A percentile compares a stretch with the other conserved stretches of the same genome.
Evolutionary conservation across 2,113 vertebrate species (phyloP).

Genomic region (Ochotona princeps): DNA sequence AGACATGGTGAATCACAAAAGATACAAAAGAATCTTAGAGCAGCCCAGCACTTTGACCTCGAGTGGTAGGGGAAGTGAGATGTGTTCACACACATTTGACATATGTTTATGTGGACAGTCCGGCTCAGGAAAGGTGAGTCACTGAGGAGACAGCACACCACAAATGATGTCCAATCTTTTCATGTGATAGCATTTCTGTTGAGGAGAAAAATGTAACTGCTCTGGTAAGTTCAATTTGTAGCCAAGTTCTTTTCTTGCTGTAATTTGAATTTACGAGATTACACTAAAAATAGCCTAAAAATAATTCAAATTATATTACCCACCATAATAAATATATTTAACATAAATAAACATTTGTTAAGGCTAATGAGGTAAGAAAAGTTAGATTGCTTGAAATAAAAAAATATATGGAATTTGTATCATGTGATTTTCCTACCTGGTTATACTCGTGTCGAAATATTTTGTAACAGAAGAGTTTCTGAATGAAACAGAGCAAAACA

Average conservation of each 20-base stretch:
- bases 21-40: neutral
- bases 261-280: neutral
- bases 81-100: neutral
- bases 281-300: neutral
- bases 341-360: neutral
- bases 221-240: neutral
- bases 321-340: no score
- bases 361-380: neutral
- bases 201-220: neutral
- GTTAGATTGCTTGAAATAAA: neutral
- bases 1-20: neutral
- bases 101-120: neutral
- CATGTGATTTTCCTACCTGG: neutral
- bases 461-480: neutral
- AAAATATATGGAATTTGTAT: neutral
- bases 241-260: neutral
- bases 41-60: neutral
- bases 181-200: neutral
- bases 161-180: neutral
- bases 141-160: neutral
- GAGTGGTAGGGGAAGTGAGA: neutral
- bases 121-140: neutral
- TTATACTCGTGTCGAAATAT: neutral
- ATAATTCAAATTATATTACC: neutral
- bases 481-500: neutral